Evolutionary conservation across 2,888 invertebrate genomes (phyloP).

Genomic region (Metalampra italica): DNA sequence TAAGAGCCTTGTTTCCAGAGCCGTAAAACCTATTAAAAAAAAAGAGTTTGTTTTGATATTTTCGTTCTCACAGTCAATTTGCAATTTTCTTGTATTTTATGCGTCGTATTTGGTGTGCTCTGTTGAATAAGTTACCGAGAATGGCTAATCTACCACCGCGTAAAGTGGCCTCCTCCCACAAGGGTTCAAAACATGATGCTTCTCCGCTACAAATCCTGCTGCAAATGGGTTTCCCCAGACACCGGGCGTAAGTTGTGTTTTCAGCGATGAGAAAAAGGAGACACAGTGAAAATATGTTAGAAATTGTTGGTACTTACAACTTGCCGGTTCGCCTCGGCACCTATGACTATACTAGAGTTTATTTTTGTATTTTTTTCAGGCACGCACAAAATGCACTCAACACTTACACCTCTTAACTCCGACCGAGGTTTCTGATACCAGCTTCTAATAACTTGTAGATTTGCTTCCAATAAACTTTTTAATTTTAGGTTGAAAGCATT

Average conservation of each 20-base stretch:
- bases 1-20: too few species aligned
- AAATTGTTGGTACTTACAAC: constrained; percentile 2
- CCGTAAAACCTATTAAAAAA: too few species aligned
- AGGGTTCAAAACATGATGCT: constrained; percentile 84
- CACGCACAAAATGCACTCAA: too few species aligned
- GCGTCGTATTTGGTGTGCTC: constrained; percentile 32
- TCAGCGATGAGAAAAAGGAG: not conserved
- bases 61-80: too few species aligned
- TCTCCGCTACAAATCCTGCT: constrained; percentile 89
- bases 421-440: too few species aligned
- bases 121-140: constrained; percentile 30
- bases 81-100: constrained; percentile 24
- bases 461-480: too few species aligned
- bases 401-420: too few species aligned
- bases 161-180: constrained; percentile 85
- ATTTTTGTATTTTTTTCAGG: too few species aligned
- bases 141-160: constrained; percentile 89
- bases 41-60: too few species aligned
- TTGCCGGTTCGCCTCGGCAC: too few species aligned
- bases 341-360: too few species aligned
- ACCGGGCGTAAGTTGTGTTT: constrained; percentile 86
- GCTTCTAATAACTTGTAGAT: too few species aligned
- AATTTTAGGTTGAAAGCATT: constrained; percentile 88
- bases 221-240: constrained; percentile 93
- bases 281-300: not conserved